A percentile compares a stretch with the other conserved stretches of the same genome.
phyloP scores from a whole-genome alignment of 2,797 vertebrate species.

The Cephalopachus bancanus region DNA sequence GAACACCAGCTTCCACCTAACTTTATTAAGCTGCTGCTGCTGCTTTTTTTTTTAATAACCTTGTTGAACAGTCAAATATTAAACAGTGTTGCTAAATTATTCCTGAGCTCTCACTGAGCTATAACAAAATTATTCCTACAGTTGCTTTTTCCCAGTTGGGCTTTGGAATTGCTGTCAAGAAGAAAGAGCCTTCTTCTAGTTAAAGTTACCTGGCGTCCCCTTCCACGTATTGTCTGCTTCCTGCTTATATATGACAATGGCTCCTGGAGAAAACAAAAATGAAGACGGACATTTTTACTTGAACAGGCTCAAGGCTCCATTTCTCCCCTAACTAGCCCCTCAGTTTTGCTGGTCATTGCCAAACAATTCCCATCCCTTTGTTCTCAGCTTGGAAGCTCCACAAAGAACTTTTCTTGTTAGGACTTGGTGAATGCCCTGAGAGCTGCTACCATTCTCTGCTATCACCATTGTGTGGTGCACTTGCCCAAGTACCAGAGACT shows the following conservation, averaged over 20 bases:
- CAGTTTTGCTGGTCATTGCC: neutral
- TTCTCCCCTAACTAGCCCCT: neutral
- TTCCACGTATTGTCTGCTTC: neutral
- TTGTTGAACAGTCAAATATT: neutral
- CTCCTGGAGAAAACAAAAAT: conserved; percentile 31
- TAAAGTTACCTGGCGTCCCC: neutral
- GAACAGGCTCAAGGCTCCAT: neutral
- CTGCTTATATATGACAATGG: neutral
- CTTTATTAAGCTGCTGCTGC: neutral
- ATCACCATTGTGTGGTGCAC: neutral
- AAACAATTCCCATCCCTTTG: neutral
- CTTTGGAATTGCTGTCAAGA: neutral
- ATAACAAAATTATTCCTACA: neutral
- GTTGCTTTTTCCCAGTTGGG: neutral
- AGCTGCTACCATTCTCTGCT: neutral
- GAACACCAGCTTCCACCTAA: neutral
- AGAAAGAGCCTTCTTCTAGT: neutral
- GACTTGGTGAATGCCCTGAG: neutral
- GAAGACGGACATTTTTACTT: neutral
- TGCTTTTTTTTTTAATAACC: neutral
- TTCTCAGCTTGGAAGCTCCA: neutral
- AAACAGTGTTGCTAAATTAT: neutral
- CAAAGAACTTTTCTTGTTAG: neutral
- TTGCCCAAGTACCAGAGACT: neutral
- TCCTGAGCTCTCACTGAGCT: neutral